Evolutionary conservation across 1,140 invertebrate genomes (phyloP).

Genomic region (Drosophila ambigua): DNA sequence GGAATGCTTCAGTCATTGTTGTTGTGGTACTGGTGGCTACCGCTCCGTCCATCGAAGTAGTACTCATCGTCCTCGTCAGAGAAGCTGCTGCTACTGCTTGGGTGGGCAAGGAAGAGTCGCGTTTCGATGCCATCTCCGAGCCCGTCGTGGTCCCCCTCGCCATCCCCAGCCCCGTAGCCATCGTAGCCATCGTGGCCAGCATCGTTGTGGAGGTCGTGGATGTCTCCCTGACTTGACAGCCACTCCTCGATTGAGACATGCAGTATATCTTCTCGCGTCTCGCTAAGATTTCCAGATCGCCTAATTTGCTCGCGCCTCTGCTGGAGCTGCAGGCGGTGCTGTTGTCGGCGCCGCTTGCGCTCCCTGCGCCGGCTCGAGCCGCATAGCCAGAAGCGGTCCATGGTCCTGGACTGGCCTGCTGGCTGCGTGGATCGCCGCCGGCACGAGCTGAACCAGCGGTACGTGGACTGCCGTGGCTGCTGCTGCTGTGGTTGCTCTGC

Average conservation of each 20-base stretch:
- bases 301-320: constrained; percentile 82
- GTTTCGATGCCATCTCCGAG: constrained; percentile 53
- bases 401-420: constrained; percentile 75
- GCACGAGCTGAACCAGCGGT: constrained; percentile 75
- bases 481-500: constrained; percentile 63
- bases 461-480: constrained; percentile 66
- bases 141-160: neutral
- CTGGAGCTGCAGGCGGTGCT: constrained; percentile 72
- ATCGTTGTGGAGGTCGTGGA: constrained; percentile 47
- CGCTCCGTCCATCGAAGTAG: constrained; percentile 77
- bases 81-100: constrained; percentile 74
- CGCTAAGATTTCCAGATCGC: constrained; percentile 84
- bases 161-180: constrained; percentile 48
- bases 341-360: constrained; percentile 59
- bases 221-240: constrained; percentile 79
- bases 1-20: constrained; percentile 71
- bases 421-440: constrained; percentile 54
- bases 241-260: constrained; percentile 84
- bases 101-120: constrained; percentile 66
- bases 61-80: constrained; percentile 81
- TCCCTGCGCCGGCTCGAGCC: constrained; percentile 69
- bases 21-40: constrained; percentile 51
- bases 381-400: constrained; percentile 83
- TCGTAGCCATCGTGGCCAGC: constrained; percentile 30
- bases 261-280: constrained; percentile 84